Evolutionary conservation across 2,797 vertebrate species (phyloP).

Genomic region (Sebastes kiyomatsui): DNA sequence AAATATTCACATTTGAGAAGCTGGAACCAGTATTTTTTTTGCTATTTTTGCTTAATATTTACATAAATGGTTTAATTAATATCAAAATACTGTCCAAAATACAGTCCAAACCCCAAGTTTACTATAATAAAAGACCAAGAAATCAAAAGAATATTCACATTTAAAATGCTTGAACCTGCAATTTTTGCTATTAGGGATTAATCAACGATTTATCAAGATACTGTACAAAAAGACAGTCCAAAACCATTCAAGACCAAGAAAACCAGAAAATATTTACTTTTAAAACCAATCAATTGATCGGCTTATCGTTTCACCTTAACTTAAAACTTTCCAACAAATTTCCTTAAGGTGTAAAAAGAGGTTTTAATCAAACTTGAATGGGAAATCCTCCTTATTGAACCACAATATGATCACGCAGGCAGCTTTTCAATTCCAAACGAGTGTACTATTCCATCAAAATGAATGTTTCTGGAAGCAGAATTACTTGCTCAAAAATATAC

Average conservation of each 20-base stretch:
- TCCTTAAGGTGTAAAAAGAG: not conserved
- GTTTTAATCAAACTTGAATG: not conserved
- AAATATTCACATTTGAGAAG: not conserved
- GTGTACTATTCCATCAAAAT: not conserved
- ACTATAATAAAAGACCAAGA: no score
- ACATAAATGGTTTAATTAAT: no score
- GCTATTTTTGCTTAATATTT: no score
- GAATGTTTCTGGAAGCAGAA: not conserved
- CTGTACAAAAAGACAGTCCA: no score
- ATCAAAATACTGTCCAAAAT: no score
- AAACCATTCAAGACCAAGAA: not conserved
- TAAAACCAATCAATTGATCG: not conserved
- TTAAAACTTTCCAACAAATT: not conserved
- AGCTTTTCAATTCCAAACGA: not conserved
- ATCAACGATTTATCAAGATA: no score
- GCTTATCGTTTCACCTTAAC: not conserved
- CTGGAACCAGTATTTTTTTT: no score
- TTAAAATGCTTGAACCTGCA: no score
- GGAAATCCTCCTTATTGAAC: not conserved
- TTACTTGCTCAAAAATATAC: not conserved
- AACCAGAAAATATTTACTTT: not conserved
- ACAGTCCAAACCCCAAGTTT: no score
- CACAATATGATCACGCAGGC: not conserved
- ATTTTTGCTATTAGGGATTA: no score
- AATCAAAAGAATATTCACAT: no score